Evolutionary conservation across 2,888 invertebrate species (phyloP).

Genomic region (Eupithecia inturbata): DNA sequence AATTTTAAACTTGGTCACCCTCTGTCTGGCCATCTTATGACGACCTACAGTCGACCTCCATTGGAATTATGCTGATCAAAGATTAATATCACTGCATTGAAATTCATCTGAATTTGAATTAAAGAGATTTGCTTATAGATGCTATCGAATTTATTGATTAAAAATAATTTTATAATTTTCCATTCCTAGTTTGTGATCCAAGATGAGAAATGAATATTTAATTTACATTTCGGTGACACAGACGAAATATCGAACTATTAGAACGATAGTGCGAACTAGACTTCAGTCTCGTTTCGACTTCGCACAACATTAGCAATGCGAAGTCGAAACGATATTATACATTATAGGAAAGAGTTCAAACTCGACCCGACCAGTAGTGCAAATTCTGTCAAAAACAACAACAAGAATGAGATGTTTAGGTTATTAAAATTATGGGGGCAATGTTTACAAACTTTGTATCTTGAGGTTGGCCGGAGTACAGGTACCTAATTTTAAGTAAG

Average conservation of each 20-base stretch:
- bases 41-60: constrained; percentile 19
- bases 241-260: background rate
- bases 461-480: too few relatives aligned
- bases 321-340: too few relatives aligned
- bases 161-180: constrained; percentile 18
- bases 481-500: too few relatives aligned
- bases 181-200: constrained; percentile 2
- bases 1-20: constrained; percentile 31
- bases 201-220: constrained; percentile 4
- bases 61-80: constrained; percentile 36
- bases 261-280: background rate
- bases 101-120: constrained; percentile 42
- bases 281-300: too few relatives aligned
- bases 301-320: too few relatives aligned
- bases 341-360: too few relatives aligned
- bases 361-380: too few relatives aligned
- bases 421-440: too few relatives aligned
- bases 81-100: constrained; percentile 41
- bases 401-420: too few relatives aligned
- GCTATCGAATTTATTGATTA: constrained; percentile 36
- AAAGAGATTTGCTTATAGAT: constrained; percentile 38
- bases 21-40: constrained; percentile 11
- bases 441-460: too few relatives aligned
- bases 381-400: too few relatives aligned
- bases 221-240: constrained; percentile 5